Conservation (phyloP, 2,797 vertebrate genomes). For the Galaxias olidus region DNA sequence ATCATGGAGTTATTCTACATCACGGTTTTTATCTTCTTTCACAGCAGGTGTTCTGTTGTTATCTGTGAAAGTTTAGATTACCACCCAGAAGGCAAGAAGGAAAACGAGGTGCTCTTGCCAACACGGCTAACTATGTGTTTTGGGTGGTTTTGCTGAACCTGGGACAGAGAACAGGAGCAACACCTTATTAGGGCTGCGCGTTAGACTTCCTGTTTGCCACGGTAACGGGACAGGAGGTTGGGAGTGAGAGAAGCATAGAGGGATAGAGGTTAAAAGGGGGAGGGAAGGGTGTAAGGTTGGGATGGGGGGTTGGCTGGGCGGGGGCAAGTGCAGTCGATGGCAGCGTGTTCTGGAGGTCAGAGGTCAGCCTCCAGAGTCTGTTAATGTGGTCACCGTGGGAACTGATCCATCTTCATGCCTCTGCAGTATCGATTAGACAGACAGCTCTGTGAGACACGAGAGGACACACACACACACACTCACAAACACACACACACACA, state of each 20-base stretch:
- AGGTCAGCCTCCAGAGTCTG: slow-evolving; percentile 82
- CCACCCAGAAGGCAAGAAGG: not conserved
- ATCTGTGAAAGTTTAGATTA: too few relatives aligned
- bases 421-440: slow-evolving; percentile 79
- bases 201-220: slow-evolving; percentile 58
- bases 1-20: too few relatives aligned
- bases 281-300: slow-evolving; percentile 13
- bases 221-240: slow-evolving; percentile 30
- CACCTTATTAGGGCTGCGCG: slow-evolving; percentile 69
- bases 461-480: slow-evolving; percentile 16
- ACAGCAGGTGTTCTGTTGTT: too few relatives aligned
- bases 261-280: slow-evolving; percentile 19
- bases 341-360: slow-evolving; percentile 77
- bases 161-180: slow-evolving; percentile 31
- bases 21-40: too few relatives aligned
- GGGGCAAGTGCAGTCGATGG: slow-evolving; percentile 69
- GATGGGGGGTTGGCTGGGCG: slow-evolving; percentile 20
- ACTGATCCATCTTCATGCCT: slow-evolving; percentile 88
- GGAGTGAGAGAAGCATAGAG: slow-evolving; percentile 22
- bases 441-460: not conserved
- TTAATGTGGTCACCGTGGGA: slow-evolving; percentile 87
- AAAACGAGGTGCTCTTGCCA: not conserved
- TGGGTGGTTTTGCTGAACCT: slow-evolving; percentile 9
- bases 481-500: not conserved
- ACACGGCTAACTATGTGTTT: not conserved